These are phyloP conservation scores for Campylorhamphus procurvoides DNA, from an alignment of 2,113 vertebrate genomes.

Conservation along the genomic window DNA sequence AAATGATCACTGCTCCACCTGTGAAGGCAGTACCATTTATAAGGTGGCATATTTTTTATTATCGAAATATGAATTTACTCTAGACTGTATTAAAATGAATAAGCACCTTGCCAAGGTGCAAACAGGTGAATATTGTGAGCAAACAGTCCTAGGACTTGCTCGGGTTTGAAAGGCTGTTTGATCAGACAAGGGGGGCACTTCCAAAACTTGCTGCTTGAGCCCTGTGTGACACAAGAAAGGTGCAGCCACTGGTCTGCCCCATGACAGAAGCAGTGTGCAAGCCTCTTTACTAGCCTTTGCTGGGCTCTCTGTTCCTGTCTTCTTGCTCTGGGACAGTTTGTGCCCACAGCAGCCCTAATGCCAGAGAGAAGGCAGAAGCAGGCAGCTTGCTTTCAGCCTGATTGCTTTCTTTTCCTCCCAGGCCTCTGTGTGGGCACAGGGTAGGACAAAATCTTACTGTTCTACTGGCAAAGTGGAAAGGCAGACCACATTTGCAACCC, in stretches of 20 bases:
- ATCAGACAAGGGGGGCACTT: background rate
- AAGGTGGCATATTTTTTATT: background rate
- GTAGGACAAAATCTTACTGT: background rate
- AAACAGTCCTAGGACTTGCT: background rate
- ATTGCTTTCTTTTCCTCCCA: background rate
- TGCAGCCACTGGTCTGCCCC: background rate
- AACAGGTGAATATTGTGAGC: background rate
- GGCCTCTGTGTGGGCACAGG: background rate
- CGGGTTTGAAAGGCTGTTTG: background rate
- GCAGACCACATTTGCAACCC: background rate
- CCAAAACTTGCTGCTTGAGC: background rate
- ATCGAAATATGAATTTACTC: background rate
- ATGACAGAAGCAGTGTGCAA: background rate
- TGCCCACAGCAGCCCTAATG: background rate
- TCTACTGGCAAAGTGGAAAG: background rate
- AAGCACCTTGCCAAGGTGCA: background rate
- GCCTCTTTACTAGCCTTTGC: background rate
- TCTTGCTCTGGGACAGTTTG: background rate
- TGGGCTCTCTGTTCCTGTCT: background rate
- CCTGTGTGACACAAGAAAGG: background rate
- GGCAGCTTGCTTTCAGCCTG: background rate
- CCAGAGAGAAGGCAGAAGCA: background rate
- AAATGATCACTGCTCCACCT: background rate
- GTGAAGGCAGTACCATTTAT: background rate
- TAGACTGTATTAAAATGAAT: background rate